Base-by-base conservation (phyloP, 64 coral and sea anemone species). In the Stylophora pistillata region DNA sequence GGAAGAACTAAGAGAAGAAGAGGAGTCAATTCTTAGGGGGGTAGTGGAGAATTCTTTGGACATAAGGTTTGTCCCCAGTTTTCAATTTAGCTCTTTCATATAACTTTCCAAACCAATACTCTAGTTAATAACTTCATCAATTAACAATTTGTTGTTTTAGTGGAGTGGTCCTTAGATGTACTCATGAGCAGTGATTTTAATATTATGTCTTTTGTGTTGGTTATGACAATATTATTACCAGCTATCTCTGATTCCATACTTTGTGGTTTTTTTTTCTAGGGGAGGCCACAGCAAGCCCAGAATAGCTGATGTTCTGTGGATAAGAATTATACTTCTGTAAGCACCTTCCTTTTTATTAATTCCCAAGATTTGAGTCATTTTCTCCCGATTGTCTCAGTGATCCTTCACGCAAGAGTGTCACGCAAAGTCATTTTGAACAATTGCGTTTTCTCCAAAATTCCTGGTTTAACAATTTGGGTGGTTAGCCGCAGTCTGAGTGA, bases 31-130 rank as follows among this genome's bases (percentile, higher is more conserved):
- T 65, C 77, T 96, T 18, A 85, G 94, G 14, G 92, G 90, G 85
- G 94, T 96, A 68, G 94, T 96, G 78, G 94, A 96, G 65, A 92
- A 90, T 23, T 96, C 94, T 64, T 74, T 96, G 26, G 94, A 96
- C 4, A 96, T 96, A 41, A 96, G 94, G 94, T 96, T 37, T 10
- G 62, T 54, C 23, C 18, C 20, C 52, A 52, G 33, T 25, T n/a
- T 1, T 68, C 21, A 68, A 10, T 25, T 68, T n/a, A 68, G 23
- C 23, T 26, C 6, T 47, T 7, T 47, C 37, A 7, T 0, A 4
- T 47, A 47, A 47, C 37, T 47, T 47, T 47, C 37, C 3, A 3
- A 47, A 47, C 37, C 37, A 47, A 7, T 47, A 47, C 37, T 47
- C 37, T 47, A 47, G 37, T 47, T 47, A 47, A 47, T 47, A 4